phyloP scores from a whole-genome alignment of 2,797 vertebrate genomes.

The Tolypeutes matacus region DNA sequence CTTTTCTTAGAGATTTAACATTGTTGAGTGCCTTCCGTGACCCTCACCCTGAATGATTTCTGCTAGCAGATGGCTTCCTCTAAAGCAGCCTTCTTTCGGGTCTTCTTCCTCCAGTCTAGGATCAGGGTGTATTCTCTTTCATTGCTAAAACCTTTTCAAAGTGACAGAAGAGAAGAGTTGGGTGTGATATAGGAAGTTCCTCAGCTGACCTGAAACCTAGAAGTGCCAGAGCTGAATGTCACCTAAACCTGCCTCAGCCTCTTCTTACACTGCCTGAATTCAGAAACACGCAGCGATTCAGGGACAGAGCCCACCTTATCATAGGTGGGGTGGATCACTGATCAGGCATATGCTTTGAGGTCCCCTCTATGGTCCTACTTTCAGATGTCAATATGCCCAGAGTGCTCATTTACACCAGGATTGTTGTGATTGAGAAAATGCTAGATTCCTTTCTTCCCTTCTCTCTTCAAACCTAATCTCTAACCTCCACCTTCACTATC shows the following conservation, averaged over 20 bases:
- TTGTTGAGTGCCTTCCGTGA: background rate
- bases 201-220: background rate
- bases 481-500: background rate
- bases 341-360: background rate
- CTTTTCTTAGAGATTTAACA: background rate
- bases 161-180: background rate
- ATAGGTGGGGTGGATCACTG: no score
- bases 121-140: conserved; percentile 28
- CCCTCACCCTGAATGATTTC: background rate
- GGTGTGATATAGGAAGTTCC: background rate
- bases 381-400: background rate
- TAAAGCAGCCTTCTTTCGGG: background rate
- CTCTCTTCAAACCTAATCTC: background rate
- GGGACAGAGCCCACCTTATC: background rate
- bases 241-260: background rate
- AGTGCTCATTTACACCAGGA: background rate
- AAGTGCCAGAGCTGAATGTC: background rate
- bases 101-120: background rate
- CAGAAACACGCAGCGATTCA: background rate
- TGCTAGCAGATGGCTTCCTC: background rate
- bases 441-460: conserved; percentile 27
- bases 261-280: background rate
- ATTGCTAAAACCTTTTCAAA: conserved; percentile 37
- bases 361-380: background rate
- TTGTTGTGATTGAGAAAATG: conserved; percentile 9